phyloP scores from a whole-genome alignment of 37 sponge, comb jelly and placozoan species.

The Beroe forskalii region DNA sequence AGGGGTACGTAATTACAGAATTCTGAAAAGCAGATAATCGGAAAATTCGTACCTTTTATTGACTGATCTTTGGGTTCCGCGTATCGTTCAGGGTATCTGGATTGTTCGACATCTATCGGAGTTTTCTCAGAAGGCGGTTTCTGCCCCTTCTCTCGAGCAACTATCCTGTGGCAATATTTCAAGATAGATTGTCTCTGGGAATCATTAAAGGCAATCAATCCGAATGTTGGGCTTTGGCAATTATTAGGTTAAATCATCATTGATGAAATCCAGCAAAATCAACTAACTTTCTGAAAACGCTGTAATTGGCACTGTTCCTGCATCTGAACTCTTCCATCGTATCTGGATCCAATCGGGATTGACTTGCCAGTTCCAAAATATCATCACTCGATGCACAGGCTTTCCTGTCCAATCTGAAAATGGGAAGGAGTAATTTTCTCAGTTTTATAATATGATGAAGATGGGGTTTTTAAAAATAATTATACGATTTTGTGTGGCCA shows the following conservation, averaged over 20 bases:
- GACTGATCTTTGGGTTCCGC: background rate
- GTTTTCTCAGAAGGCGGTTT: slow-evolving; percentile 10
- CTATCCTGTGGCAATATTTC: background rate
- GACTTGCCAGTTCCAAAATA: slow-evolving; percentile 61
- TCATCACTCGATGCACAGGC: slow-evolving; percentile 38
- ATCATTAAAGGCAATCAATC: too few relatives aligned
- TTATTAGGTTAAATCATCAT: background rate
- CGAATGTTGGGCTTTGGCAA: too few relatives aligned
- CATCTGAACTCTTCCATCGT: slow-evolving; percentile 18
- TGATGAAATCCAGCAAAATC: background rate
- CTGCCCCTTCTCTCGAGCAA: slow-evolving; percentile 3
- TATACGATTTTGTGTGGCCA: too few relatives aligned
- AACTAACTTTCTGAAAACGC: slow-evolving; percentile 53
- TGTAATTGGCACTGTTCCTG: slow-evolving; percentile 10
- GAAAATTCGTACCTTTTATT: background rate
- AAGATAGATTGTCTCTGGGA: too few relatives aligned
- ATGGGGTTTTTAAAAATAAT: too few relatives aligned
- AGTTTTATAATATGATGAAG: too few relatives aligned
- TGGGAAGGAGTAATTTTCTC: too few relatives aligned
- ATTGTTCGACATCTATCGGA: background rate
- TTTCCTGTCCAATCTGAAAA: background rate
- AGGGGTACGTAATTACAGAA: too few relatives aligned
- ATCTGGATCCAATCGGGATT: background rate
- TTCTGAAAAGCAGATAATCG: too few relatives aligned
- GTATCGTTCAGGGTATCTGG: background rate